A percentile compares a stretch with the other conserved stretches of the same genome.
Conservation (phyloP, 2,797 vertebrate genomes). For the Macropodus opercularis region DNA sequence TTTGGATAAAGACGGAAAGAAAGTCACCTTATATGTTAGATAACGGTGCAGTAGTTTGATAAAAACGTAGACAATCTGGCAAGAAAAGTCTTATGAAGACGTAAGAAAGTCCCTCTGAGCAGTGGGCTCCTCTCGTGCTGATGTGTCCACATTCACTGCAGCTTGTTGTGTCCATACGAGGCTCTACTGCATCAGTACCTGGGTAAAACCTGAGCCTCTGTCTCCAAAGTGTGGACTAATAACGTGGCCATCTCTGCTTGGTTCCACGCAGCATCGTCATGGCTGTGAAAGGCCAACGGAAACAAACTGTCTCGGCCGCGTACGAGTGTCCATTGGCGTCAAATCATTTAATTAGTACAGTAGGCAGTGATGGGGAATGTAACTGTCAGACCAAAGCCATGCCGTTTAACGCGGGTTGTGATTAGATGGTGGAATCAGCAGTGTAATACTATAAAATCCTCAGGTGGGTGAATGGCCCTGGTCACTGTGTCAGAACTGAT, state of each 20-base stretch:
- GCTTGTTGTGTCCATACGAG: constrained; percentile 54
- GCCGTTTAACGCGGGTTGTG: not conserved
- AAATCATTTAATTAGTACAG: constrained; percentile 13
- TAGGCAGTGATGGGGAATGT: constrained; percentile 33
- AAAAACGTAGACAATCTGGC: not conserved
- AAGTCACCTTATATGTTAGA: not conserved
- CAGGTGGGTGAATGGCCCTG: constrained; percentile 15
- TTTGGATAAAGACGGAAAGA: not conserved
- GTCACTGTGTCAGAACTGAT: constrained; percentile 15
- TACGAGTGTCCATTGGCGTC: constrained; percentile 14
- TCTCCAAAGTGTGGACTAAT: constrained; percentile 46
- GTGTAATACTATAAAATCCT: constrained; percentile 7
- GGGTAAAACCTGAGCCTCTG: no score
- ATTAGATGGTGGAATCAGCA: constrained; percentile 2
- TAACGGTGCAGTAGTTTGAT: constrained; percentile 3
- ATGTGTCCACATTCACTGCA: constrained; percentile 68
- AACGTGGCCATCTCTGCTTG: constrained; percentile 48
- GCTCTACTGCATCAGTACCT: constrained; percentile 58
- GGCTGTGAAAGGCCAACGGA: constrained; percentile 28
- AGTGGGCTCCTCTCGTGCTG: constrained; percentile 44
- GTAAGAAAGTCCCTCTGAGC: constrained; percentile 1
- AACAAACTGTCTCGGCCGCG: constrained; percentile 35
- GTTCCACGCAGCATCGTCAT: constrained; percentile 41
- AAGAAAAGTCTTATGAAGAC: constrained; percentile 2
- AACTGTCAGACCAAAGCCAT: constrained; percentile 7